These are phyloP conservation scores for Lottia scabra DNA, from an alignment of 2,888 invertebrate genomes.

Conservation along the genomic window DNA sequence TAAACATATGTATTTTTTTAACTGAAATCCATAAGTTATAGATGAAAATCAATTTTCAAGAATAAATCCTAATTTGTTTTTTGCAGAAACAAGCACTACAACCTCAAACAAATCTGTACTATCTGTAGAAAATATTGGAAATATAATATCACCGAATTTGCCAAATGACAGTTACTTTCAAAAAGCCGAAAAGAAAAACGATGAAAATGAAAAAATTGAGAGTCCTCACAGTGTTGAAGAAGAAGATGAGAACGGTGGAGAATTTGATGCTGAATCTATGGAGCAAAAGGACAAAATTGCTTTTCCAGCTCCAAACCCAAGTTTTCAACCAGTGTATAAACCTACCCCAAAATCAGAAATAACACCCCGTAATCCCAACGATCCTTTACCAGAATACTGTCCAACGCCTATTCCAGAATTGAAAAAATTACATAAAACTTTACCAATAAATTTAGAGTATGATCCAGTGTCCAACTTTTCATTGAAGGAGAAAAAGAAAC, in stretches of 20 bases:
- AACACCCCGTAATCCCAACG: conserved; percentile 29
- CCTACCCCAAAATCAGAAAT: conserved; percentile 53
- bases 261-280: neutral
- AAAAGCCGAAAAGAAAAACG: neutral
- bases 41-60: no score
- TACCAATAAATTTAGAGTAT: conserved; percentile 48
- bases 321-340: conserved; percentile 49
- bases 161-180: conserved; percentile 1
- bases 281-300: neutral
- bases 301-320: conserved; percentile 26
- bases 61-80: no score
- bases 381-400: conserved; percentile 15
- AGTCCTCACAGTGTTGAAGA: neutral
- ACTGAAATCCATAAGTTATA: no score
- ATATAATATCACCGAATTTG: neutral
- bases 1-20: no score
- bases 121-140: neutral
- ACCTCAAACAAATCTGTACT: no score
- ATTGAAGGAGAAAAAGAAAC: conserved; percentile 9
- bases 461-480: conserved; percentile 58
- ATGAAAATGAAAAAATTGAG: neutral
- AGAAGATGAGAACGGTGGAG: neutral
- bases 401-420: conserved; percentile 3
- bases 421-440: conserved; percentile 15
- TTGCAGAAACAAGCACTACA: no score